Base-by-base conservation (phyloP, 1,140 invertebrate genomes). In the Anastrepha obliqua region DNA sequence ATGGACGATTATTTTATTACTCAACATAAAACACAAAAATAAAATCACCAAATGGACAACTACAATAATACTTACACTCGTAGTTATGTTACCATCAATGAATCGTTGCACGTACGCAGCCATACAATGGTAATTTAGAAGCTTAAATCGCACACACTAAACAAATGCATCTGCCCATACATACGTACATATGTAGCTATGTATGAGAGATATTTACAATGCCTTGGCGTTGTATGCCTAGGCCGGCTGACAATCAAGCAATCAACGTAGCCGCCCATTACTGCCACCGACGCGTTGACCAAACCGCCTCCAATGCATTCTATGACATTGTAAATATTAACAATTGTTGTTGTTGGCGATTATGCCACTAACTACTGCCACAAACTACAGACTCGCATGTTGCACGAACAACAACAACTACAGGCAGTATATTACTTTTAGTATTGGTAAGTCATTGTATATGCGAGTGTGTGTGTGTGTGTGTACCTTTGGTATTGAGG, bases 201-300 rank as follows among this genome's bases (percentile, higher is more conserved):
- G 29, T 29, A 29, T 29, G 29, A 29, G 0, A 29, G 29, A 29
- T 29, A 29, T 29, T 29, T 29, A 29, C 29, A 29, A 29, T 29
- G 29, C 64, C 60, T 67, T 39, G 64, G 5, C 17, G 9, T 51
- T 51, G 8, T 42, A n/a, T 11, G 44, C 74, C 29, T 29, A 29
- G 29, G 29, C 0, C 47, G 74, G 20, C 74, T 81, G 74, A 20
- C 74, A 81, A 81, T 81, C 74, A 81, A 55, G 74, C 74, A 81
- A 81, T 81, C 74, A 81, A 81, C 74, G 74, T 47, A 29, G 47
- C 44, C 74, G 74, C 74, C 74, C 74, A 81, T 81, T 81, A 47
- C 74, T 81, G 74, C 74, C 74, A 81, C 74, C 74, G 74, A 81
- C 74, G 74, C 47, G n/a, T 6, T 81, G 74, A 55, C 74, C 74